Evolutionary conservation across 2,888 invertebrate genomes (phyloP).

Genomic region (Synergus umbraculus): DNA sequence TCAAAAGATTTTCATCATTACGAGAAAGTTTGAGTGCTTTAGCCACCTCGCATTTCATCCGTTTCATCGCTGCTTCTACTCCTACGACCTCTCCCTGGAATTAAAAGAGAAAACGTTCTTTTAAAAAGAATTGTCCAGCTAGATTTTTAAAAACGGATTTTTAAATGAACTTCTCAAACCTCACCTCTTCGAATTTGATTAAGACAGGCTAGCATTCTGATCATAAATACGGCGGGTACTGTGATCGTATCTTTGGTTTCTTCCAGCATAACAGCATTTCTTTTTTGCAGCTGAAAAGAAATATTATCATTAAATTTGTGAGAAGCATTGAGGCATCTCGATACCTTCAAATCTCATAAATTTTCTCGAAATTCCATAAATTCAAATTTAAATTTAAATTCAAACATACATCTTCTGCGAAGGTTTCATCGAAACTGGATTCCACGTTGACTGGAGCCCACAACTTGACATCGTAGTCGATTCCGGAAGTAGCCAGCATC

Average conservation of each 20-base stretch:
- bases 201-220: slow-evolving; percentile 85
- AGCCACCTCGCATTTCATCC: slow-evolving; percentile 65
- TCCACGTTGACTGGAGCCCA: slow-evolving; percentile 86
- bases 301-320: slow-evolving; percentile 55
- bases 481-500: slow-evolving; percentile 89
- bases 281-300: slow-evolving; percentile 82
- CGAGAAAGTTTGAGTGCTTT: slow-evolving; percentile 54
- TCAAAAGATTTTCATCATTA: slow-evolving; percentile 23
- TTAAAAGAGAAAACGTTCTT: slow-evolving; percentile 42
- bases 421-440: slow-evolving; percentile 81
- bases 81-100: slow-evolving; percentile 71
- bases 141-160: slow-evolving; percentile 21
- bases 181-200: slow-evolving; percentile 82
- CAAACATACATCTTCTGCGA: slow-evolving; percentile 82
- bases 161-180: slow-evolving; percentile 43
- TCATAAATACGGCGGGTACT: slow-evolving; percentile 92
- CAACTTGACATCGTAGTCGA: slow-evolving; percentile 91
- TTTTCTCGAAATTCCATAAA: no score
- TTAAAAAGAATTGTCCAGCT: slow-evolving; percentile 1
- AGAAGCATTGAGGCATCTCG: background rate
- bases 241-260: slow-evolving; percentile 93
- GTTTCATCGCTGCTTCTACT: slow-evolving; percentile 69
- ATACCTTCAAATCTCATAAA: background rate
- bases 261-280: slow-evolving; percentile 90
- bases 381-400: background rate